Evolutionary conservation across 2,797 vertebrate species (phyloP), one percentile per base, ranked within the genome.

Genomic region (Chloroceryle inda): DNA sequence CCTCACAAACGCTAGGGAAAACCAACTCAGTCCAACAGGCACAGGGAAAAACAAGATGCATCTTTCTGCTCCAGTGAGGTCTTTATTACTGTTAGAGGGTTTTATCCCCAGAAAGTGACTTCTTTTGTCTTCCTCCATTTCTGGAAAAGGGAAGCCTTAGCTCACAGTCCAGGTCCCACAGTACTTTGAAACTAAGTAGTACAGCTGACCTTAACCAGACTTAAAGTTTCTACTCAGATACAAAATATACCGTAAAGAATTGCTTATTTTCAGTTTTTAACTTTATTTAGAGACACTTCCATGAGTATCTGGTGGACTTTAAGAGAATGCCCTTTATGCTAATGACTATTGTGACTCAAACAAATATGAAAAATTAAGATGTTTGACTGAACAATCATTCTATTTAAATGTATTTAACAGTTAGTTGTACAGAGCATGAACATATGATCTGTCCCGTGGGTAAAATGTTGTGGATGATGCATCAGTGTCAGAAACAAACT

Each of bases 31-130:
- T 64, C 66, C 66, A 89, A 58, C 38, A 68, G 61, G 75, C 87
- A 73, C 21, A 89, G 42, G 47, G 81, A 94, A 94, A 81, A 93
- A 84, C 1, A 5, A 91, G 58, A 62, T 78, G 56, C 58, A 84
- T 83, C 76, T 21, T 94, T 95, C 73, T 94, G 93, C 69, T 77
- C 68, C 81, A 92, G 27, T 80, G 64, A 87, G 27, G 87, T 76
- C 75, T 91, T 91, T 85, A 76, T 69, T 85, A 40, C 52, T 29
- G 21, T 68, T 66, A 44, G 12, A 92, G 55, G 22, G 40, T 71
- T 96, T 94, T 91, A 85, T 82, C 52, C 67, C 13, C 52, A 67
- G 47, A 88, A 91, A 87, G 40, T 0, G 0, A 76, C 33, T 66
- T 50, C 20, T 82, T 93, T 92, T 94, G 55, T 72, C 42, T 85